Percentiles rank a stretch among this genome's conserved stretches.
phyloP scores from a whole-genome alignment of 2,888 invertebrate genomes.

The Rhingia rostrata region DNA sequence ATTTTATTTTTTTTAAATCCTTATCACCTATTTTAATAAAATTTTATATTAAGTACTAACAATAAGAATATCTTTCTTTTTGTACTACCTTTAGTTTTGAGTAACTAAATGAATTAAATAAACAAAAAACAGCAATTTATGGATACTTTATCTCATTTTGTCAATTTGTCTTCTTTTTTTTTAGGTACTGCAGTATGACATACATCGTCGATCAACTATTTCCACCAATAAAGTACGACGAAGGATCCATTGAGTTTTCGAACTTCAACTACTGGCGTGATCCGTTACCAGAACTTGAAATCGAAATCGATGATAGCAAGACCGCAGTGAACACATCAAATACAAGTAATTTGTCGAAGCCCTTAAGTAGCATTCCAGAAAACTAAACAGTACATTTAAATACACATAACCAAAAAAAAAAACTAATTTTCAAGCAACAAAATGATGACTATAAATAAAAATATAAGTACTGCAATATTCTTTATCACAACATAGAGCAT shows the following conservation, averaged over 20 bases:
- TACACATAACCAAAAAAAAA: conserved; percentile 10
- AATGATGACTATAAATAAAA: conserved; percentile 27
- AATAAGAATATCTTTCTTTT: too few species aligned
- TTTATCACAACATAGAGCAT: conserved; percentile 9
- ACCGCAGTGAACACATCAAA: conserved; percentile 53
- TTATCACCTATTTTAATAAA: too few species aligned
- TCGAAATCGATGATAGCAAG: conserved; percentile 77
- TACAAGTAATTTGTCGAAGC: conserved; percentile 74
- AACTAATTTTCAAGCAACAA: conserved; percentile 15
- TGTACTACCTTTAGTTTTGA: too few species aligned
- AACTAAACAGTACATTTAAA: conserved; percentile 76
- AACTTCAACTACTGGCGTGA: conserved; percentile 97
- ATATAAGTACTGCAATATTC: conserved; percentile 13
- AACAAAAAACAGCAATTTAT: too few species aligned
- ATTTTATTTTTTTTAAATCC: too few species aligned
- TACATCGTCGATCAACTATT: conserved; percentile 98
- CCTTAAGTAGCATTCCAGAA: conserved; percentile 82
- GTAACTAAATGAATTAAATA: too few species aligned
- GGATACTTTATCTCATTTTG: too few species aligned
- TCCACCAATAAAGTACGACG: conserved; percentile 89
- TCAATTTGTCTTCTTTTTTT: conserved; percentile 78
- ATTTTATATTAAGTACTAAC: too few species aligned
- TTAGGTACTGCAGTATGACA: conserved; percentile 96
- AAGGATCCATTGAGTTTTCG: conserved; percentile 89
- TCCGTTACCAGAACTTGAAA: conserved; percentile 87